A percentile compares a stretch with the other conserved stretches of the same genome.
These are phyloP conservation scores for Sesamia nonagrioides DNA, from an alignment of 1,140 invertebrate genomes.

Conservation along the genomic window DNA sequence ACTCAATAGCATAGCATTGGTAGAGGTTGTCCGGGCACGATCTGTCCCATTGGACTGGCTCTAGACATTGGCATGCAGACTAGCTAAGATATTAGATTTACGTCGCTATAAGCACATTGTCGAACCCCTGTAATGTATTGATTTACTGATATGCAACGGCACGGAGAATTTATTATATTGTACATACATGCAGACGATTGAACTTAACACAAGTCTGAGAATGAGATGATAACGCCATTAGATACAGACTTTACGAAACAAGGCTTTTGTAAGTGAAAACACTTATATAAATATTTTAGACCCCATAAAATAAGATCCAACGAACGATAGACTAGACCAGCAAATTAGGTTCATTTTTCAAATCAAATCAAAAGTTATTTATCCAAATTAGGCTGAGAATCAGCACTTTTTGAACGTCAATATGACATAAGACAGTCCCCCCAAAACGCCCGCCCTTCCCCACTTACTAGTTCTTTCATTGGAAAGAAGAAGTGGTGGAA, in stretches of 20 bases:
- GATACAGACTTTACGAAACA: background rate
- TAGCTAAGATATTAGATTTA: constrained; percentile 51
- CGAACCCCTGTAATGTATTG: constrained; percentile 45
- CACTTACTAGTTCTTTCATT: too few relatives aligned
- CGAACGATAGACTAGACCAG: constrained; percentile 8
- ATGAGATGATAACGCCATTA: background rate
- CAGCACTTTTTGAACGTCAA: too few relatives aligned
- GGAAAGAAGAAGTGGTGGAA: too few relatives aligned
- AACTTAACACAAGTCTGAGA: background rate
- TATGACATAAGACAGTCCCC: too few relatives aligned
- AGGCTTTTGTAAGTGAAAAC: too few relatives aligned
- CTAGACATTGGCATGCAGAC: constrained; percentile 57
- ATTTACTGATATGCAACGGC: constrained; percentile 43
- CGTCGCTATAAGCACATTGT: constrained; percentile 29
- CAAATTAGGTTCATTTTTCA: constrained; percentile 53
- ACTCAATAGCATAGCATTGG: constrained; percentile 58
- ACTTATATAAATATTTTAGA: too few relatives aligned
- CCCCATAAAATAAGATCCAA: background rate
- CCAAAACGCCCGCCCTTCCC: too few relatives aligned
- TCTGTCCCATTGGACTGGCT: constrained; percentile 63
- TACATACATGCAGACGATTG: constrained; percentile 10
- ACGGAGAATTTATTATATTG: constrained; percentile 33
- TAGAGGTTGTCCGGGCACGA: constrained; percentile 61
- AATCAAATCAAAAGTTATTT: too few relatives aligned
- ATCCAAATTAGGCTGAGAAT: too few relatives aligned